A percentile compares a stretch with the other conserved stretches of the same genome.
Conservation (phyloP, 2,113 vertebrate genomes). For the Crotalus tigris region DNA sequence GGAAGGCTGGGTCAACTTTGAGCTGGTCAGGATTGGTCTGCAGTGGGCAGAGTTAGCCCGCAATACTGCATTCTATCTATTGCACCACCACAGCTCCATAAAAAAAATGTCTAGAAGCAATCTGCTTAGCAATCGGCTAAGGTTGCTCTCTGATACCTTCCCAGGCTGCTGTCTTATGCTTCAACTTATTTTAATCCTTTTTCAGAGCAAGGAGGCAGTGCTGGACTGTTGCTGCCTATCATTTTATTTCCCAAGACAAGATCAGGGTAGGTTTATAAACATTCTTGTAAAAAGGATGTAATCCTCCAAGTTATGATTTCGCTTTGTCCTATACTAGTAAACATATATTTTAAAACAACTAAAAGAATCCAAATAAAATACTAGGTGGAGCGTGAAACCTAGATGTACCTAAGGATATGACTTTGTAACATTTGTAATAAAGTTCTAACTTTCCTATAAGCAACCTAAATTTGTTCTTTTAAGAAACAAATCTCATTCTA, state of each 20-base stretch:
- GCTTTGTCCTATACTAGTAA: not conserved
- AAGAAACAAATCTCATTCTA: too few species aligned
- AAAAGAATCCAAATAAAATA: not conserved
- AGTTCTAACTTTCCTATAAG: not conserved
- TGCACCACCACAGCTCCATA: not conserved
- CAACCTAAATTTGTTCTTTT: not conserved
- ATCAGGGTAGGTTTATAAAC: not conserved
- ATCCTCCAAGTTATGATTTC: not conserved
- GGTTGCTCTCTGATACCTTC: not conserved
- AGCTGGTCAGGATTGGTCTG: not conserved
- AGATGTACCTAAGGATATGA: not conserved
- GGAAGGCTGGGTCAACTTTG: not conserved
- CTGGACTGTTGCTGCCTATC: not conserved
- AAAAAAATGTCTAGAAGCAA: not conserved
- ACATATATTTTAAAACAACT: not conserved
- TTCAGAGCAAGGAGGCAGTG: not conserved
- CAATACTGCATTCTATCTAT: not conserved
- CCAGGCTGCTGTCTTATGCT: not conserved
- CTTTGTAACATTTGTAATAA: not conserved
- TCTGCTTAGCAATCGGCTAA: not conserved
- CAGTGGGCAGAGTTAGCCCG: not conserved
- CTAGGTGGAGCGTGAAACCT: not conserved
- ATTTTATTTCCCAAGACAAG: not conserved
- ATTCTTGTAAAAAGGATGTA: not conserved
- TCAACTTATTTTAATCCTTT: not conserved